Conservation (phyloP, 2,113 vertebrate species). For the Chaetops frenatus region DNA sequence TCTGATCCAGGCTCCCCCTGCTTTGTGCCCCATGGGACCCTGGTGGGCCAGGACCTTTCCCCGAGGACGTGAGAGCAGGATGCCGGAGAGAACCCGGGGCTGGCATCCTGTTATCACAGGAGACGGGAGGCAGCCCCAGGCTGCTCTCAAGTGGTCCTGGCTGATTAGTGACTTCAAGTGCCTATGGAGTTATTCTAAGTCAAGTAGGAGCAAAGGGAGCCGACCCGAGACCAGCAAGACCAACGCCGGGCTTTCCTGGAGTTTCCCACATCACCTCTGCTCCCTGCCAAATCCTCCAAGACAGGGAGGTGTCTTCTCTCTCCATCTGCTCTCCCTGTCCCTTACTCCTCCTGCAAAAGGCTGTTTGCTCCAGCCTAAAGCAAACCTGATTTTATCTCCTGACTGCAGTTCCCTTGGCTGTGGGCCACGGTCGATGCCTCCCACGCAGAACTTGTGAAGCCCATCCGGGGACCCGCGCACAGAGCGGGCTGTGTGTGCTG, state of each 20-base stretch:
- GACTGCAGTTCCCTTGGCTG: constrained; percentile 57
- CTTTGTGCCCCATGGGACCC: neutral
- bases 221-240: neutral
- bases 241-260: neutral
- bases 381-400: constrained; percentile 68
- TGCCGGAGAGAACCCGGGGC: rapidly evolving
- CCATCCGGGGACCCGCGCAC: constrained; percentile 14
- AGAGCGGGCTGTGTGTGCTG: constrained; percentile 17
- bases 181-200: constrained; percentile 58
- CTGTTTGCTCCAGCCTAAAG: constrained; percentile 57
- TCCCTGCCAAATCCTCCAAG: neutral
- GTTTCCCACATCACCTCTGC: neutral
- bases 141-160: constrained; percentile 43
- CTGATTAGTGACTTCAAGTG: constrained; percentile 61
- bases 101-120: constrained; percentile 4
- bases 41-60: neutral
- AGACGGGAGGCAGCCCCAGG: constrained; percentile 20
- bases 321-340: neutral
- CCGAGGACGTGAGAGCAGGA: neutral
- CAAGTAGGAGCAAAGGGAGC: constrained; percentile 18
- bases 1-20: neutral
- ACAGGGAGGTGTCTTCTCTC: neutral
- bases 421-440: constrained; percentile 43
- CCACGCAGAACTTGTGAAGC: constrained; percentile 54
- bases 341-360: neutral